A percentile compares a stretch with the other conserved stretches of the same genome.
Conservation (phyloP, 2,888 invertebrate species). For the Cryptus armator region DNA sequence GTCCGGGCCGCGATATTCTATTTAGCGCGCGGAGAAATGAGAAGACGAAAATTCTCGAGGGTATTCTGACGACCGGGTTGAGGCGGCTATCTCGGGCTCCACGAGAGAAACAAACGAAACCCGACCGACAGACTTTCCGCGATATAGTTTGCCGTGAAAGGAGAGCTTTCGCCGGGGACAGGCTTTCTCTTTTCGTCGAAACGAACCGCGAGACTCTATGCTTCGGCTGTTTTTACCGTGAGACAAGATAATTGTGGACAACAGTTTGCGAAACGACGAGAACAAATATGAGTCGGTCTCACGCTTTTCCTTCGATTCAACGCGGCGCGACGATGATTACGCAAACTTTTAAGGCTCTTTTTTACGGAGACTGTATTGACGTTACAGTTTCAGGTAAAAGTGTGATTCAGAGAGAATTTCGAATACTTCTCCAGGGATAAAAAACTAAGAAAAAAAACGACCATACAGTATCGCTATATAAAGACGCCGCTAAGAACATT, state of each 20-base stretch:
- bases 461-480: too few species aligned
- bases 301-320: conserved; percentile 5
- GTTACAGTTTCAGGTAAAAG: too few species aligned
- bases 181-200: conserved; percentile 14
- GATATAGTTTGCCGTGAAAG: not conserved
- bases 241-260: conserved; percentile 49
- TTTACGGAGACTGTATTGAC: too few species aligned
- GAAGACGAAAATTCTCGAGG: not conserved
- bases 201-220: not conserved
- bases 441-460: too few species aligned
- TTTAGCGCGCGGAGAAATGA: not conserved
- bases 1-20: conserved; percentile 17
- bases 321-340: not conserved
- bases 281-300: conserved; percentile 20
- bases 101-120: not conserved
- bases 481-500: too few species aligned
- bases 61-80: not conserved
- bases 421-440: too few species aligned
- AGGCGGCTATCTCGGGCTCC: not conserved
- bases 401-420: too few species aligned
- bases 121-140: not conserved
- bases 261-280: conserved; percentile 30
- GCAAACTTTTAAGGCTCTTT: not conserved
- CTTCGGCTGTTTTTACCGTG: not conserved
- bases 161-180: not conserved